A percentile compares a stretch with the other conserved stretches of the same genome.
phyloP scores from a whole-genome alignment of 2,113 vertebrate species.

The Phodopus roborovskii region DNA sequence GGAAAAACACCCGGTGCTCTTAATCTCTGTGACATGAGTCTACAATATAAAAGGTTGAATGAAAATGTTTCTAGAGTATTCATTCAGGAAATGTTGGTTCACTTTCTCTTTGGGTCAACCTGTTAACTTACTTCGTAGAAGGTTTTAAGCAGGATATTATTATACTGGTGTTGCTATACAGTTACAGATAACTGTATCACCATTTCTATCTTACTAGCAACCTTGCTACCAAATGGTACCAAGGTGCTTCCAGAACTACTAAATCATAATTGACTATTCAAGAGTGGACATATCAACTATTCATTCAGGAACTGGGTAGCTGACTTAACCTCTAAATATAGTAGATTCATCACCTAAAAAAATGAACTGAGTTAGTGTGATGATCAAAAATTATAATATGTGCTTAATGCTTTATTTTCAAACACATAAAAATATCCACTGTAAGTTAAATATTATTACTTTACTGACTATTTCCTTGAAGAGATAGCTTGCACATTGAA shows the following conservation, averaged over 20 bases:
- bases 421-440: neutral
- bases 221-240: neutral
- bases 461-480: neutral
- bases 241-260: neutral
- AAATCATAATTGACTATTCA: neutral
- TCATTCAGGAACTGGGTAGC: neutral
- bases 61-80: neutral
- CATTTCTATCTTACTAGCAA: neutral
- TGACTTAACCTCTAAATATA: neutral
- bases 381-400: neutral
- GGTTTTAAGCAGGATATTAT: neutral
- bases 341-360: neutral
- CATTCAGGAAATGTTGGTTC: neutral
- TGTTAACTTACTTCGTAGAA: neutral
- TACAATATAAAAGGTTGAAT: neutral
- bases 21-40: neutral
- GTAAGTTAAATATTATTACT: neutral
- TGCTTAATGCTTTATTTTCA: neutral
- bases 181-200: neutral
- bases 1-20: neutral
- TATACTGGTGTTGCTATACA: neutral
- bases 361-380: neutral
- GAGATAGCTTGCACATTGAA: neutral
- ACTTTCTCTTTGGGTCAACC: neutral
- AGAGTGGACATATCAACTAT: fast-evolving